Conservation (phyloP, 1,140 invertebrate species). For the Dinothrombium tinctorium region DNA sequence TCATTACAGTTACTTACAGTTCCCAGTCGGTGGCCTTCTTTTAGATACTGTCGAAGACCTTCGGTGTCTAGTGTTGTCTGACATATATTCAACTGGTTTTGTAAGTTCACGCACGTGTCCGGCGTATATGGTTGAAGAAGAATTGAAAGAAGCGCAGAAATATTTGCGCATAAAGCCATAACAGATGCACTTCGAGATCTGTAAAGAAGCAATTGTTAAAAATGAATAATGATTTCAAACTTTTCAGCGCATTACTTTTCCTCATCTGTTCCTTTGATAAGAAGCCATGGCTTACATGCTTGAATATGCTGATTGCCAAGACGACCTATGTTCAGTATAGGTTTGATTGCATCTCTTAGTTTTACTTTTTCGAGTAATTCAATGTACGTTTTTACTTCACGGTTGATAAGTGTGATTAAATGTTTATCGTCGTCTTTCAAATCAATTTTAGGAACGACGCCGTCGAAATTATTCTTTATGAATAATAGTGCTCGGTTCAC, state of each 20-base stretch:
- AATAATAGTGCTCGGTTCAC: constrained; percentile 79
- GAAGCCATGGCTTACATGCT: constrained; percentile 71
- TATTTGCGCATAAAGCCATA: constrained; percentile 59
- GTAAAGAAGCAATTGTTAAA: constrained; percentile 10
- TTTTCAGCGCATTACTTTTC: constrained; percentile 35
- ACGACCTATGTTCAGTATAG: constrained; percentile 63
- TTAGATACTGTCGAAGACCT: constrained; percentile 37
- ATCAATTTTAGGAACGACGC: constrained; percentile 42
- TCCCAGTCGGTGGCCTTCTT: constrained; percentile 61
- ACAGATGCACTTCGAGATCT: constrained; percentile 47
- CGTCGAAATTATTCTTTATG: constrained; percentile 57
- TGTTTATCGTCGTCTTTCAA: constrained; percentile 40
- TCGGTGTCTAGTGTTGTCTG: constrained; percentile 28
- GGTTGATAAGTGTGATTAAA: constrained; percentile 52
- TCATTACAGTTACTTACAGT: constrained; percentile 28
- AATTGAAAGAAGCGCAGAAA: constrained; percentile 52
- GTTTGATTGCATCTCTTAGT: constrained; percentile 59
- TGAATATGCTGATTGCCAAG: constrained; percentile 95
- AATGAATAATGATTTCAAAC: constrained; percentile 1
- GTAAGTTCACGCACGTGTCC: constrained; percentile 37
- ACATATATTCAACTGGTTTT: constrained; percentile 40
- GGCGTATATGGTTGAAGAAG: constrained; percentile 85
- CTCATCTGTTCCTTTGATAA: constrained; percentile 53
- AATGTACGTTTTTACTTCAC: constrained; percentile 54
- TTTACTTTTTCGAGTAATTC: constrained; percentile 52